Conservation (phyloP, 2,888 invertebrate genomes). For the Microchrysa polita region DNA sequence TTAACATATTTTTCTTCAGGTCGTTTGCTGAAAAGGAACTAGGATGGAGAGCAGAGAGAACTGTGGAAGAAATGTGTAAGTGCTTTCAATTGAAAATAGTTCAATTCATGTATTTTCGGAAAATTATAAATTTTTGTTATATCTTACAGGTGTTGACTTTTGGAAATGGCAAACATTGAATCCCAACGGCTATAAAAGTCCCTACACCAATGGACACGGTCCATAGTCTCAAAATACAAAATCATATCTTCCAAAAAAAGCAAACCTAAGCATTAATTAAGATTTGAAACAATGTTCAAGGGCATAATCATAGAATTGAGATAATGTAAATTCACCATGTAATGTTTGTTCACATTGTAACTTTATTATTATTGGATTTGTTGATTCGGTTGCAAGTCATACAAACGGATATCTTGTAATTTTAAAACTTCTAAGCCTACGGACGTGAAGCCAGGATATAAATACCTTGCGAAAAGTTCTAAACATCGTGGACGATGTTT, state of each 20-base stretch:
- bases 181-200: constrained; percentile 73
- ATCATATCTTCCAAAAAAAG: too few species aligned
- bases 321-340: background rate
- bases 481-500: constrained; percentile 70
- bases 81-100: background rate
- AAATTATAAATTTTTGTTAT: background rate
- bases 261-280: too few species aligned
- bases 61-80: constrained; percentile 82
- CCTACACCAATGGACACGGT: constrained; percentile 47
- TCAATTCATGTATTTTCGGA: background rate
- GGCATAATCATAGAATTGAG: background rate
- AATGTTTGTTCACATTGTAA: constrained; percentile 5
- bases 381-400: constrained; percentile 46
- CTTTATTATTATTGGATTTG: constrained; percentile 9
- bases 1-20: constrained; percentile 32
- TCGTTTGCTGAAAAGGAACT: constrained; percentile 78
- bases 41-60: constrained; percentile 82
- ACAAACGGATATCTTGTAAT: constrained; percentile 72
- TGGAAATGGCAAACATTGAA: constrained; percentile 93
- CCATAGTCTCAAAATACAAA: background rate
- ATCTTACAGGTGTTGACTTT: constrained; percentile 76
- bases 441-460: constrained; percentile 85
- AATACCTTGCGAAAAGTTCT: constrained; percentile 92
- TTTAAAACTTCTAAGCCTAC: constrained; percentile 88
- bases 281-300: background rate